These are phyloP conservation scores for Athene noctua DNA, from an alignment of 2,113 vertebrate genomes.

Conservation along the genomic window DNA sequence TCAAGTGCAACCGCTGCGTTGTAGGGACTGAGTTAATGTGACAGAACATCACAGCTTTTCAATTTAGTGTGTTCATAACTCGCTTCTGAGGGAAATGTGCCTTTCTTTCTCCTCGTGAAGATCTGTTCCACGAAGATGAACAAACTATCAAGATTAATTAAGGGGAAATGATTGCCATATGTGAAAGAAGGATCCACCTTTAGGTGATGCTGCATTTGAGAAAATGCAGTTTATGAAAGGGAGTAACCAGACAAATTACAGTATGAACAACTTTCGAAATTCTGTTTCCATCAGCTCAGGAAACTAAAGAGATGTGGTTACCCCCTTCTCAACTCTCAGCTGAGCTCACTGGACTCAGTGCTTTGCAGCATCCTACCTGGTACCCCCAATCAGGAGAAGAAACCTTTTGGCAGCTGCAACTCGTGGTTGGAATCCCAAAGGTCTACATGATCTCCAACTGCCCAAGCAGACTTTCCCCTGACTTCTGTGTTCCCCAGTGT, in stretches of 20 bases:
- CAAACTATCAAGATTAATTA: constrained; percentile 46
- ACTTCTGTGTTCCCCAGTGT: fast-evolving
- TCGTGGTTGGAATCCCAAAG: background rate
- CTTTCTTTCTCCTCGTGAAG: background rate
- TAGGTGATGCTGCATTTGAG: background rate
- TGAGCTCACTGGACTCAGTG: fast-evolving
- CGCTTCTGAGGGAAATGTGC: constrained; percentile 8
- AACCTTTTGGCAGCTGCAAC: background rate
- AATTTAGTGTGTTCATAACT: constrained; percentile 22
- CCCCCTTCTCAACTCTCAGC: background rate
- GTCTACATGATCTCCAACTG: background rate
- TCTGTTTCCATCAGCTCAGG: background rate
- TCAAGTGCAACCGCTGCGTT: background rate
- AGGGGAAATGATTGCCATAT: background rate
- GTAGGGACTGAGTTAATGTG: constrained; percentile 33
- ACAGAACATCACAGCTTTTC: constrained; percentile 40
- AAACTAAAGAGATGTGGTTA: background rate
- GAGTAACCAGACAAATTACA: background rate
- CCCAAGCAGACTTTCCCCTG: background rate
- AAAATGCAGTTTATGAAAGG: background rate
- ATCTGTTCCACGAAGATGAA: background rate
- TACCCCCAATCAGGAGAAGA: fast-evolving
- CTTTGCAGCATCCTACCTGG: fast-evolving
- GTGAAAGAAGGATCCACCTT: background rate
- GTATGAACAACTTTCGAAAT: background rate